These are phyloP conservation scores for Pseudorectes ferrugineus DNA, from an alignment of 2,113 vertebrate genomes.

Conservation along the genomic window DNA sequence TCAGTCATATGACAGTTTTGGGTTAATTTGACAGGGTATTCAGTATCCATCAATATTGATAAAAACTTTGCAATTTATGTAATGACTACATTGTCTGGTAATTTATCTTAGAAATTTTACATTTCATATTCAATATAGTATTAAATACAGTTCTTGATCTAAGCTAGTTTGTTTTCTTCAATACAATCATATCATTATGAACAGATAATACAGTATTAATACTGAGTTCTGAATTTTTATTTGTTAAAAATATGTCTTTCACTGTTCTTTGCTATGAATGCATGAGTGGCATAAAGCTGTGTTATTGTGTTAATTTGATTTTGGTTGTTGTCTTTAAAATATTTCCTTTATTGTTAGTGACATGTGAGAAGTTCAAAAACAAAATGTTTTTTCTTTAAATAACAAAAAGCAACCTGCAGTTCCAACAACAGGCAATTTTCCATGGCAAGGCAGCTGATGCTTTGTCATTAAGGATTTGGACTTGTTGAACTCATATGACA, in stretches of 20 bases:
- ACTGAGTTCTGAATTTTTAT: not conserved
- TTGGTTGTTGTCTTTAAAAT: not conserved
- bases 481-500: not conserved
- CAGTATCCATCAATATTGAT: not conserved
- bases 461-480: slow-evolving; percentile 22
- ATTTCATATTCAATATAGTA: not conserved
- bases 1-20: not conserved
- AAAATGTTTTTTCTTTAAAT: slow-evolving; percentile 15
- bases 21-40: not conserved
- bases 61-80: not conserved
- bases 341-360: not conserved
- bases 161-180: not conserved
- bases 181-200: not conserved
- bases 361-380: not conserved
- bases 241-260: not conserved
- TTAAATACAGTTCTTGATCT: not conserved
- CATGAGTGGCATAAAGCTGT: not conserved
- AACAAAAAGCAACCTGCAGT: not conserved
- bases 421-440: not conserved
- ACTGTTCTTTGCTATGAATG: not conserved
- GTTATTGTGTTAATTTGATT: not conserved
- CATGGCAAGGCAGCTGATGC: not conserved
- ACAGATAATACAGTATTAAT: not conserved
- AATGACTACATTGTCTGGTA: not conserved
- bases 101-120: not conserved